Evolutionary conservation across 2,888 invertebrate genomes (phyloP).

Genomic region (Heliconius ethilla): DNA sequence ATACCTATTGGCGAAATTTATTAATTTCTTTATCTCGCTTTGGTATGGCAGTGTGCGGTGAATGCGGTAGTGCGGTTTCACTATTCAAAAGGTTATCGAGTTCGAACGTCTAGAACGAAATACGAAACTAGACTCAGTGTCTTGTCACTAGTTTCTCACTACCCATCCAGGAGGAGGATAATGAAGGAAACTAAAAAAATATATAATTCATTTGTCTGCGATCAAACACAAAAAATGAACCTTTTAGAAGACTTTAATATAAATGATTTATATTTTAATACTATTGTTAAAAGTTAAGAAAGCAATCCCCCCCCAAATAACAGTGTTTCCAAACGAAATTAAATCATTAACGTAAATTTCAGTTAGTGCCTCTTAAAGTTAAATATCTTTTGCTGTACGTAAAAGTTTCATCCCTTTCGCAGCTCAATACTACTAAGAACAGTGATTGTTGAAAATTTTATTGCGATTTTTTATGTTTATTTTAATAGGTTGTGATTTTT

Average conservation of each 20-base stretch:
- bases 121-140: no score
- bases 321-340: conserved; percentile 46
- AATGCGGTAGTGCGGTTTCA: no score
- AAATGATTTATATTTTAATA: conserved; percentile 28
- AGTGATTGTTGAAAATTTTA: conserved; percentile 14
- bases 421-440: conserved; percentile 23
- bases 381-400: conserved; percentile 51
- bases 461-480: neutral
- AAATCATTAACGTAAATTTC: conserved; percentile 56
- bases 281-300: conserved; percentile 14
- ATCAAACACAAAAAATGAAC: neutral
- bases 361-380: conserved; percentile 53
- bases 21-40: no score
- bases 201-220: neutral
- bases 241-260: neutral
- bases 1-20: no score
- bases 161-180: neutral
- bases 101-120: no score
- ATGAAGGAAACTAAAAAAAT: neutral
- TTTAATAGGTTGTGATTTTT: neutral
- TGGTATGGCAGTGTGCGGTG: neutral
- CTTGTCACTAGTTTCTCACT: no score
- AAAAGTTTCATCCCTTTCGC: conserved; percentile 47
- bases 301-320: conserved; percentile 40
- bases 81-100: neutral